A percentile compares a stretch with the other conserved stretches of the same genome.
Evolutionary conservation across 2,113 vertebrate species (phyloP).

Genomic region (Neogobius melanostomus): DNA sequence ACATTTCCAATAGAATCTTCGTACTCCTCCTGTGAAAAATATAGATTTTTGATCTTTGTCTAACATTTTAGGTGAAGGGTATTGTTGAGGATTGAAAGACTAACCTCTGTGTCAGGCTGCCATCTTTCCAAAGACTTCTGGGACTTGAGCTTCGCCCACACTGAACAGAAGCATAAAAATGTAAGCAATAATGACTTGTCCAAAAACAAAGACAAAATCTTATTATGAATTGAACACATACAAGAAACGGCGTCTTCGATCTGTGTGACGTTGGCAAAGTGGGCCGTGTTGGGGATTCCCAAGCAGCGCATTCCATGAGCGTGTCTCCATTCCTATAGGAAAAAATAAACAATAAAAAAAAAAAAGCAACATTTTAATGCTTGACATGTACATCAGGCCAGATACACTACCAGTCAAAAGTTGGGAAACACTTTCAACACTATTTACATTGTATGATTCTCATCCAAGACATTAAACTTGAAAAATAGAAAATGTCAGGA

Average conservation of each 20-base stretch:
- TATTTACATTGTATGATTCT: no score
- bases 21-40: conserved; percentile 87
- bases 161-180: conserved; percentile 62
- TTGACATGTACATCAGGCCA: no score
- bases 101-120: conserved; percentile 98
- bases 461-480: no score
- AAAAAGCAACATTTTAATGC: background rate
- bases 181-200: background rate
- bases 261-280: conserved; percentile 98
- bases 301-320: conserved; percentile 97
- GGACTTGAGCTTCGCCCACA: conserved; percentile 97
- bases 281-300: conserved; percentile 96
- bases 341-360: background rate
- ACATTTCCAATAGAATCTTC: conserved; percentile 98
- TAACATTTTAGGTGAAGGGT: no score
- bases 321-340: conserved; percentile 91
- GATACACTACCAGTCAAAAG: no score
- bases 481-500: no score
- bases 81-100: conserved; percentile 12
- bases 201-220: background rate
- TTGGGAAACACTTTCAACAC: no score
- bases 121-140: conserved; percentile 95
- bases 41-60: background rate
- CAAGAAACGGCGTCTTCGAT: conserved; percentile 96
- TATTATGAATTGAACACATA: conserved; percentile 68